A percentile compares a stretch with the other conserved stretches of the same genome.
These are phyloP conservation scores for Notodonta dromedarius DNA, from an alignment of 2,888 invertebrate species.

Conservation along the genomic window DNA sequence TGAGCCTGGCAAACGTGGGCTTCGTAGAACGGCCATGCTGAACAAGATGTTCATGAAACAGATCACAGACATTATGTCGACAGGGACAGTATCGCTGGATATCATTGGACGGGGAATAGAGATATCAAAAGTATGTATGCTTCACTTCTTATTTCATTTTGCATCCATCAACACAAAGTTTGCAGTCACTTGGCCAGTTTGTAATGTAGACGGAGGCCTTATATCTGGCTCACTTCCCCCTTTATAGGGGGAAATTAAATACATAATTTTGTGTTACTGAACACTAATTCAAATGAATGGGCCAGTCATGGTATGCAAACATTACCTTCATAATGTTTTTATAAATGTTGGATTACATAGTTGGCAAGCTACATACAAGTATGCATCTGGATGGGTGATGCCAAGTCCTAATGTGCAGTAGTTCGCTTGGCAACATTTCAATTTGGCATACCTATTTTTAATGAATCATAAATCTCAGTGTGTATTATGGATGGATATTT, in stretches of 20 bases:
- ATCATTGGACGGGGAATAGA: slow-evolving; percentile 88
- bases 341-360: no score
- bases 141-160: no score
- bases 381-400: neutral
- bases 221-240: no score
- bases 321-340: neutral
- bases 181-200: no score
- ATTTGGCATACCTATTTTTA: slow-evolving; percentile 3
- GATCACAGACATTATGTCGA: slow-evolving; percentile 91
- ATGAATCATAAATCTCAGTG: neutral
- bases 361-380: no score
- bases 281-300: no score
- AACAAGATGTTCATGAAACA: slow-evolving; percentile 93
- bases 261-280: no score
- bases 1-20: slow-evolving; percentile 80
- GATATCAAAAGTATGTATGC: slow-evolving; percentile 85
- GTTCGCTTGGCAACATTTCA: slow-evolving; percentile 2
- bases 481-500: neutral
- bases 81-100: slow-evolving; percentile 85
- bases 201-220: no score
- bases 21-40: slow-evolving; percentile 86
- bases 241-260: no score
- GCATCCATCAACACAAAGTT: no score
- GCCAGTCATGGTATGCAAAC: no score
- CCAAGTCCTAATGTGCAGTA: neutral